Conservation (phyloP, 2,113 vertebrate species). For the Eudyptes chrysolophus region DNA sequence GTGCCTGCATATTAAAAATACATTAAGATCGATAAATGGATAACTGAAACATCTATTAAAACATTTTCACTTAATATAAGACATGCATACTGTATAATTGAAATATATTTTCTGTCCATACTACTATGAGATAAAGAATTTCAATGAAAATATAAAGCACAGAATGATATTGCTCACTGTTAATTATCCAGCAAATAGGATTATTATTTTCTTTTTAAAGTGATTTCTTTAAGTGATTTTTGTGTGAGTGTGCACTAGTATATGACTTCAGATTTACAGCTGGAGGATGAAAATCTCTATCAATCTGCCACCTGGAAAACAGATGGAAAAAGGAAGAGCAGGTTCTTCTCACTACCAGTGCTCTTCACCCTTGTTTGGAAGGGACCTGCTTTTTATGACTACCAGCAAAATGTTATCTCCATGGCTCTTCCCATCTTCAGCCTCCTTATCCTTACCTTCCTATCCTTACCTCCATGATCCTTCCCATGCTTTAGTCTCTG, state of each 20-base stretch:
- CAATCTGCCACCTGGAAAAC: not conserved
- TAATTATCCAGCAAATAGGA: slow-evolving; percentile 45
- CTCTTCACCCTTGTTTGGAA: not conserved
- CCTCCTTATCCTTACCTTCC: not conserved
- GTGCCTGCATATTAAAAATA: slow-evolving; percentile 53
- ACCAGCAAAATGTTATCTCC: not conserved
- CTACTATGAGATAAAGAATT: slow-evolving; percentile 34
- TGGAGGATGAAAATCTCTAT: not conserved
- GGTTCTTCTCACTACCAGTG: not conserved
- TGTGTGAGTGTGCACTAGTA: not conserved
- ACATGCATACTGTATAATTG: slow-evolving; percentile 29
- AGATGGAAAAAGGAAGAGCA: not conserved
- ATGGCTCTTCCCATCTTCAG: not conserved
- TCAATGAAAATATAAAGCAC: slow-evolving; percentile 23
- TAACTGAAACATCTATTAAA: slow-evolving; percentile 57
- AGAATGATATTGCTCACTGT: not conserved
- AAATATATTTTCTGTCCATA: slow-evolving; percentile 53
- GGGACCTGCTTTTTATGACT: not conserved
- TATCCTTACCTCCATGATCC: not conserved
- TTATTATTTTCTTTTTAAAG: slow-evolving; percentile 39
- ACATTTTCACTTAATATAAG: slow-evolving; percentile 39
- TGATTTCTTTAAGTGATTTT: not conserved
- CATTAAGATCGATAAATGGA: slow-evolving; percentile 66
- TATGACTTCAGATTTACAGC: not conserved
- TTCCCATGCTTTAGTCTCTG: not conserved